Percentiles rank a stretch among this genome's conserved stretches.
Evolutionary conservation across 2,888 invertebrate genomes (phyloP).

Genomic region (Heteropelma amictum): DNA sequence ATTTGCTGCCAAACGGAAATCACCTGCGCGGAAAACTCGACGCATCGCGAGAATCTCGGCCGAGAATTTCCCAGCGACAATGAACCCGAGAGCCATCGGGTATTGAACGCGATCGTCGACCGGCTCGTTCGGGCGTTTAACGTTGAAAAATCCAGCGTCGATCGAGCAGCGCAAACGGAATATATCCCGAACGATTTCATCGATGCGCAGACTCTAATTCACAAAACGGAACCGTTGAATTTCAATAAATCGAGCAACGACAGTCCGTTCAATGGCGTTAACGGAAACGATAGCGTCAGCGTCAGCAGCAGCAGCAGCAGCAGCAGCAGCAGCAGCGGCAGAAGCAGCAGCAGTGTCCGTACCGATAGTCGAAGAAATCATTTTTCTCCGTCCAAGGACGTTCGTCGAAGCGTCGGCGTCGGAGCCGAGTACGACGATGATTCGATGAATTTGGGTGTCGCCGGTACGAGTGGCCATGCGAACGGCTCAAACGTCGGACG

Average conservation of each 20-base stretch:
- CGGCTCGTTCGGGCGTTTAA: conserved; percentile 64
- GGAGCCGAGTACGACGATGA: conserved; percentile 74
- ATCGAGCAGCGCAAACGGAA: conserved; percentile 63
- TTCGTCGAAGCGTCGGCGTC: conserved; percentile 73
- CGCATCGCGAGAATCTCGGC: conserved; percentile 44
- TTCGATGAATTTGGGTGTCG: conserved; percentile 58
- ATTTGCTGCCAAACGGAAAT: conserved; percentile 72
- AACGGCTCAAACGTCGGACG: too few species aligned
- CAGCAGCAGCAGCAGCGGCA: conserved; percentile 67
- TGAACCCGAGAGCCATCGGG: conserved; percentile 53
- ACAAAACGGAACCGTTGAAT: conserved; percentile 54
- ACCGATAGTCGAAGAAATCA: conserved; percentile 65
- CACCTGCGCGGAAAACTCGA: conserved; percentile 60
- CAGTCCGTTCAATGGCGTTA: conserved; percentile 63
- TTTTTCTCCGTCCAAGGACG: conserved; percentile 66
- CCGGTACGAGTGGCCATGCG: too few species aligned
- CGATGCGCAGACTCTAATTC: conserved; percentile 20
- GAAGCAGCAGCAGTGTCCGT: too few species aligned
- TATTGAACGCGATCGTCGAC: conserved; percentile 66
- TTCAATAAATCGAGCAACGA: conserved; percentile 62
- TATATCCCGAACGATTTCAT: conserved; percentile 13
- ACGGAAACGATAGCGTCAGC: conserved; percentile 68
- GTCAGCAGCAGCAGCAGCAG: too few species aligned
- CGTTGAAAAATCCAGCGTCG: conserved; percentile 61
- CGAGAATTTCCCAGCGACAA: conserved; percentile 47